Evolutionary conservation across 53 echinoderm and acorn worm species (phyloP).

Genomic region (Arbacia lixula): DNA sequence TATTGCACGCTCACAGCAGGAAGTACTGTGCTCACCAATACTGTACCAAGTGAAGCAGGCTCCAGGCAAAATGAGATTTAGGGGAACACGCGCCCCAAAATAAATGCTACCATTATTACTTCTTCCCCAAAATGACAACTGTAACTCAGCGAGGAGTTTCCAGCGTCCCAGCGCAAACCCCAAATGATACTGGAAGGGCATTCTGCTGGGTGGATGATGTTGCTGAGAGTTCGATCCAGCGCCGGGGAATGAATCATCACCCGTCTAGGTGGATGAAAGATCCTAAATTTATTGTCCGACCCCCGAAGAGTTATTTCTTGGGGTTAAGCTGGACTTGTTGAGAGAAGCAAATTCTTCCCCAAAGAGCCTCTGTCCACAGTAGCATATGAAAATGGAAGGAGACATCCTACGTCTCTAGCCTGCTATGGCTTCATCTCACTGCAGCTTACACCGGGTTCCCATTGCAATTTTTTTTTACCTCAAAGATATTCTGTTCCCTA

Average conservation of each 20-base stretch:
- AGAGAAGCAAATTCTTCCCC: conserved; percentile 48
- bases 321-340: conserved; percentile 49
- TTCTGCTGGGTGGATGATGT: no score
- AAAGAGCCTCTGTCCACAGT: conserved; percentile 36
- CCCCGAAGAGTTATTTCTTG: conserved; percentile 46
- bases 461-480: no score
- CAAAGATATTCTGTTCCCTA: no score
- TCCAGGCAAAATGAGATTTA: conserved; percentile 39
- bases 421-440: no score
- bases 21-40: no score
- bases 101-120: conserved; percentile 26
- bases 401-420: no score
- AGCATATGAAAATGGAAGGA: conserved; percentile 38
- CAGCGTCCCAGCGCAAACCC: no score
- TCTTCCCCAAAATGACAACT: conserved; percentile 24
- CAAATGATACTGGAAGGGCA: no score
- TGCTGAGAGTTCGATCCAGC: no score
- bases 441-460: no score
- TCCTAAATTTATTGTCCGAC: conserved; percentile 47
- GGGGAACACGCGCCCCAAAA: conserved; percentile 45
- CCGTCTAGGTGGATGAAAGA: no score
- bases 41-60: conserved; percentile 38
- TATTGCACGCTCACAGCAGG: no score
- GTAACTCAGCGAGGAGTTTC: conserved; percentile 38
- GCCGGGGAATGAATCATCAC: neutral